Evolutionary conservation across 2,797 vertebrate species (phyloP), one percentile per base, ranked within the genome.

Genomic region (Odontamblyopus rebecca): DNA sequence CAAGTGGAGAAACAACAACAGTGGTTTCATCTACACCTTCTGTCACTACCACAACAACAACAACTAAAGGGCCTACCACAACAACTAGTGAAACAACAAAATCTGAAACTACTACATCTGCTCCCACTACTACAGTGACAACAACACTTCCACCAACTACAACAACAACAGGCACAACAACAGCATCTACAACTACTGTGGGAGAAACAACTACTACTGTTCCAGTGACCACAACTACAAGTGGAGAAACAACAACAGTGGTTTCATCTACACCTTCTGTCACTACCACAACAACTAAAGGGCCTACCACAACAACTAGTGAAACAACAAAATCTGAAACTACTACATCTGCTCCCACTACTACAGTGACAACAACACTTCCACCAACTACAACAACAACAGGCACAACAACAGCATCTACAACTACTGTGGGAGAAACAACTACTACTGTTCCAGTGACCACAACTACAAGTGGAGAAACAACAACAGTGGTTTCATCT

Each of bases 391-490:
- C 68, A 61, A n/a, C 44, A 51, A 53, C 27, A 7, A 68, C 69
- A 29, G 59, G 51, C 8, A 26, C 69, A 13, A 38, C 61, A 0
- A 76, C 70, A 69, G n/a, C 32, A 3, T 32, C 72, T 44, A 69
- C 76, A 4, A 78, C 71, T 56, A 0, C 4, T 51, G 29, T 44
- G 41, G 48, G 16, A 4, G 48, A 26, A 56, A 51, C 35, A 38
- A 68, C 73, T 60, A 12, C 48, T 13, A 50, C 48, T 13, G 12
- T 50, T 13, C 48, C 12, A 50, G 1, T 15, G 48, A 16, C 16
- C 4, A 50, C 38, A 41, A 41, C 13, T 50, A 50, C 61, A 11
- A 23, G 12, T 4, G 27, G 30, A 16, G 54, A 30, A 62, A 65
- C n/a, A 32, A 54, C 53, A 23, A 71, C 79, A 27, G 0, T 35